A percentile compares a stretch with the other conserved stretches of the same genome.
phyloP scores from a whole-genome alignment of 2,888 invertebrate species.

The Nycteola revayana region DNA sequence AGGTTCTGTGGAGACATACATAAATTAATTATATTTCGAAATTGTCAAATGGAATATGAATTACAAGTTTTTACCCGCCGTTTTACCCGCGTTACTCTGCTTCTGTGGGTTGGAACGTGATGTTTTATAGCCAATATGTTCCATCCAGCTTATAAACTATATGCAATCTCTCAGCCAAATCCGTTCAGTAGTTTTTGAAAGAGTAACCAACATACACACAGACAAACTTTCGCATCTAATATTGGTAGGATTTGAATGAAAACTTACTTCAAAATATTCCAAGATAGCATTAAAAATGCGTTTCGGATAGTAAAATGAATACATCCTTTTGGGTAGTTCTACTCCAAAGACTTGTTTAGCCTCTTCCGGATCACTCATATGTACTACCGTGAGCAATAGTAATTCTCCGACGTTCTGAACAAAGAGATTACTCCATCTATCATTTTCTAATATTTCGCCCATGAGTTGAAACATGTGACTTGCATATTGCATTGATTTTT shows the following conservation, averaged over 20 bases:
- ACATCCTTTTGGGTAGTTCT: conserved; percentile 46
- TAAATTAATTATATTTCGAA: too few relatives aligned
- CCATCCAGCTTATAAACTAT: too few relatives aligned
- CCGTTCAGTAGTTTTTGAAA: too few relatives aligned
- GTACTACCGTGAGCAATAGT: conserved; percentile 48
- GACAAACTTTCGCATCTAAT: too few relatives aligned
- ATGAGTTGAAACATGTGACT: conserved; percentile 54
- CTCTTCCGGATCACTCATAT: conserved; percentile 57
- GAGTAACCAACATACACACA: too few relatives aligned
- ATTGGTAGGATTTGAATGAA: too few relatives aligned
- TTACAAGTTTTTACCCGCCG: too few relatives aligned
- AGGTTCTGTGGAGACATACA: conserved; percentile 40
- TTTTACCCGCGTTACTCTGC: too few relatives aligned
- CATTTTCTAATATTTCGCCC: conserved; percentile 52
- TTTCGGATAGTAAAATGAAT: conserved; percentile 64
- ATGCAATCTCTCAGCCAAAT: too few relatives aligned
- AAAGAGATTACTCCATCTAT: conserved; percentile 62
- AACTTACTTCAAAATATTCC: conserved; percentile 67
- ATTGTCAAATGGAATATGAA: too few relatives aligned
- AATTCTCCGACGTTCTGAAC: conserved; percentile 64
- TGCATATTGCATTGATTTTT: conserved; percentile 38
- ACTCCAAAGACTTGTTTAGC: conserved; percentile 48
- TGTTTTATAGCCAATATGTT: too few relatives aligned
- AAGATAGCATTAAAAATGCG: conserved; percentile 62
- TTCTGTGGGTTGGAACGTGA: too few relatives aligned